Base-by-base conservation (phyloP, 2,113 vertebrate species). In the Hypomesus transpacificus region DNA sequence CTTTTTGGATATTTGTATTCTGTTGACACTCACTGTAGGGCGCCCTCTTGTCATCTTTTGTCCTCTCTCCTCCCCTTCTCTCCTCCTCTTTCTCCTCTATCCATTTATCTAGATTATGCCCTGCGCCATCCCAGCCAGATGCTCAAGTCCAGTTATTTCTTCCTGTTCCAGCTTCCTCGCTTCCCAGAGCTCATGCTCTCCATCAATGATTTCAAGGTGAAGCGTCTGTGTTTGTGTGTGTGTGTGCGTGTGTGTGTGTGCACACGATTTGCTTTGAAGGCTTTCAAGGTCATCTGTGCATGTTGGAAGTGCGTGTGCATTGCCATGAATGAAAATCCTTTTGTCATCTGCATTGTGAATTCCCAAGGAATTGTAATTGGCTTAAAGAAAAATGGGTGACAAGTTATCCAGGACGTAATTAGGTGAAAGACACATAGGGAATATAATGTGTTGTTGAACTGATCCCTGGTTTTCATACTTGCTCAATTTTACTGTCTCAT, bases 171-270 rank as follows among this genome's bases (percentile, higher is more conserved):
- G 94, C 92, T 98, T 91, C 95, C 96, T 71, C 91, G 94, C 90
- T 94, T 99, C 83, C 96, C 97, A 39, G 97, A 99, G 91, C 92
- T 99, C 88, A 97, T 96, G 94, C 94, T 98, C 87, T 95, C 96
- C 89, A 94, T 99, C 93, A 95, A 97, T 85, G 97, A 99, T 91
- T 99, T 96, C 91, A 96, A 98, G 96, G 97, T 99, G 90, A 93
- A 90, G 63, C 56, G 20, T 75, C 63, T 73, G 61, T 70, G 16
- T 54, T 24, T 18, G 21, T 21, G 50, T 56, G 31, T 24, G 24
- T 52, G 17, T 20, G 17, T 20, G 62, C 3, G 18, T 20, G 18
- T 39, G 34, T 56, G 61, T 16, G 56, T 51, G 66, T 18, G 58
- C 54, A 58, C 60, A 0, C 50, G 20, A 0, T 11, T 11, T 62